Percentiles rank a stretch among this genome's conserved stretches.
phyloP scores from a whole-genome alignment of 2,113 vertebrate species.

The Platichthys flesus region DNA sequence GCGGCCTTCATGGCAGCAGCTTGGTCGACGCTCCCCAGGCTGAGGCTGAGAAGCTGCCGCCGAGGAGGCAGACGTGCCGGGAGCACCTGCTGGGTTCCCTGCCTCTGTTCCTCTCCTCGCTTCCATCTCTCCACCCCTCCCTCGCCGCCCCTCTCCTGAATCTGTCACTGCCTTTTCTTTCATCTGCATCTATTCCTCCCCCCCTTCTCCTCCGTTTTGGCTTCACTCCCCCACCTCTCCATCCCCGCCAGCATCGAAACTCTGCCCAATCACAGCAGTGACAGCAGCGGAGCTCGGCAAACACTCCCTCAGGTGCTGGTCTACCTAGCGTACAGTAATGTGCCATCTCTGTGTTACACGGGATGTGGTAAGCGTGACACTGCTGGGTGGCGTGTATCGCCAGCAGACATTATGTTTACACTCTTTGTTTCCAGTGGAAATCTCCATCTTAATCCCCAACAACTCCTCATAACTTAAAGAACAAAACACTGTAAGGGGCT shows the following conservation, averaged over 20 bases:
- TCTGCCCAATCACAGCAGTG: conserved; percentile 51
- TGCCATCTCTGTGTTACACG: conserved; percentile 37
- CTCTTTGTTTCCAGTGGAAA: conserved; percentile 42
- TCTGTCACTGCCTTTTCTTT: conserved; percentile 72
- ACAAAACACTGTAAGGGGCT: neutral
- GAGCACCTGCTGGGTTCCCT: conserved; percentile 74
- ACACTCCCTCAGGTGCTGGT: conserved; percentile 59
- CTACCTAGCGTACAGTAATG: conserved; percentile 49
- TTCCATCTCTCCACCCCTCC: conserved; percentile 57
- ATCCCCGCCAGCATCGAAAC: conserved; percentile 41
- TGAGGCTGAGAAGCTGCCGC: conserved; percentile 56
- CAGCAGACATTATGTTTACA: conserved; percentile 42
- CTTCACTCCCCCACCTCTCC: conserved; percentile 37
- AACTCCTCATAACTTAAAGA: neutral
- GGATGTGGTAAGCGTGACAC: conserved; percentile 32
- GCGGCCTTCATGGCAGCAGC: conserved; percentile 36
- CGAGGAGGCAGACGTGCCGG: conserved; percentile 56
- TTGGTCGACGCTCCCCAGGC: conserved; percentile 46
- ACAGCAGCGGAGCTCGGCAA: conserved; percentile 50
- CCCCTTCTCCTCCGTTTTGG: conserved; percentile 29
- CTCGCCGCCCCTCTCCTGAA: conserved; percentile 52
- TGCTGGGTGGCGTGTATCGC: conserved; percentile 29
- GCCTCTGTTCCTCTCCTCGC: conserved; percentile 56
- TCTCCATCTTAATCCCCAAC: neutral
- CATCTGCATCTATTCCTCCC: conserved; percentile 62